Percentiles rank a stretch among this genome's conserved stretches.
These are phyloP conservation scores for Chelon auratus DNA, from an alignment of 2,797 vertebrate species.

Conservation along the genomic window DNA sequence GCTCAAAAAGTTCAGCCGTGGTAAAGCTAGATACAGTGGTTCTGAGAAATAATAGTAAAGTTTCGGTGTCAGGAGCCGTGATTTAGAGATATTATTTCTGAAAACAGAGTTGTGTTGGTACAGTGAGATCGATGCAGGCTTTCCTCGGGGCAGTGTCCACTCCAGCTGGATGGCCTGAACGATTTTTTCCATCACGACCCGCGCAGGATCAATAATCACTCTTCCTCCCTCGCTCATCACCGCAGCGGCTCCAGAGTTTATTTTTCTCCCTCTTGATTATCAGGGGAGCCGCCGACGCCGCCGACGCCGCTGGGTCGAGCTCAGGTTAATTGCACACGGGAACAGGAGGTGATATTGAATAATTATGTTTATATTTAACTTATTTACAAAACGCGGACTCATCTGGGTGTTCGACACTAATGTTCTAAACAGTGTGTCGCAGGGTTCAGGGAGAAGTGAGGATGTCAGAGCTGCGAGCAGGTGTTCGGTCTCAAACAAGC, in stretches of 20 bases:
- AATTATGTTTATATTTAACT: slow-evolving; percentile 37
- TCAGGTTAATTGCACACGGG: slow-evolving; percentile 50
- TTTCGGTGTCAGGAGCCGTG: slow-evolving; percentile 29
- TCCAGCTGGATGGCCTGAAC: slow-evolving; percentile 56
- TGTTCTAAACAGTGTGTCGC: neutral
- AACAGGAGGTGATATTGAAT: slow-evolving; percentile 44
- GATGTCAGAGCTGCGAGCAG: neutral
- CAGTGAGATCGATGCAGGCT: slow-evolving; percentile 56
- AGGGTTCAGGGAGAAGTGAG: neutral
- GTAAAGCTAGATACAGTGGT: neutral
- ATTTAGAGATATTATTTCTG: slow-evolving; percentile 52
- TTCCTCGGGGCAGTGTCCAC: slow-evolving; percentile 59
- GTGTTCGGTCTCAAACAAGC: neutral
- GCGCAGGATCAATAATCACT: slow-evolving; percentile 62
- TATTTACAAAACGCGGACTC: slow-evolving; percentile 36
- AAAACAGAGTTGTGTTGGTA: slow-evolving; percentile 30
- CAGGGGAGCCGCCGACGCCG: slow-evolving; percentile 10
- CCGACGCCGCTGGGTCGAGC: slow-evolving; percentile 18
- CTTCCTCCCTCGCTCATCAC: slow-evolving; percentile 40
- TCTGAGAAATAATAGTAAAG: neutral
- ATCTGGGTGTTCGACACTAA: neutral
- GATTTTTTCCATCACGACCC: slow-evolving; percentile 70
- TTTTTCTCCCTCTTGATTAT: slow-evolving; percentile 50
- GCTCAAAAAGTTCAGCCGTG: neutral
- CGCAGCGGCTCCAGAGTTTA: slow-evolving; percentile 15